These are phyloP conservation scores for Drosophila greeni DNA, from an alignment of 2,888 invertebrate species.

Conservation along the genomic window DNA sequence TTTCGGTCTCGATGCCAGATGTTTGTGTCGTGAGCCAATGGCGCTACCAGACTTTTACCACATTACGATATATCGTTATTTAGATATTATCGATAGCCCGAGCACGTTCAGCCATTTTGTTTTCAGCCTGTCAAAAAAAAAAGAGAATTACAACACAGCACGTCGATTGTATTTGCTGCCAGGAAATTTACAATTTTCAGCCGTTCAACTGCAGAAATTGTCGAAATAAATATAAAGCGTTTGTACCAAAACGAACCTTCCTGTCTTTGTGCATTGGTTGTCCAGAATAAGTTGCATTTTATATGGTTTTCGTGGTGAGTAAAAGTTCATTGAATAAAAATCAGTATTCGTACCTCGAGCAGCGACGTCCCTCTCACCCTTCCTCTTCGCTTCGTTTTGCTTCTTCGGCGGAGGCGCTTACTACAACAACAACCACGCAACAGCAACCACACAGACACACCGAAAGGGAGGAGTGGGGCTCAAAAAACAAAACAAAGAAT, in stretches of 20 bases:
- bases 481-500: conserved; percentile 1
- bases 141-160: conserved; percentile 18
- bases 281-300: conserved; percentile 64
- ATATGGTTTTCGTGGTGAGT: conserved; percentile 75
- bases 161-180: conserved; percentile 48
- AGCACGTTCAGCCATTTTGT: conserved; percentile 13
- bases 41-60: neutral
- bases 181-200: conserved; percentile 54
- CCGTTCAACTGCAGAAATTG: conserved; percentile 53
- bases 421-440: conserved; percentile 19
- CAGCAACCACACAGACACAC: conserved; percentile 20
- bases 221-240: conserved; percentile 62
- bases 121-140: conserved; percentile 9
- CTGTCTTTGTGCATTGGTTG: conserved; percentile 72
- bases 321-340: conserved; percentile 67
- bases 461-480: neutral
- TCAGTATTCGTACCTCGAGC: conserved; percentile 39
- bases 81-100: neutral
- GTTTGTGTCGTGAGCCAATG: too few relatives aligned
- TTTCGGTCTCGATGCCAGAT: too few relatives aligned
- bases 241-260: conserved; percentile 51
- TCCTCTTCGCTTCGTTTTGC: conserved; percentile 12
- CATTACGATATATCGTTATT: neutral
- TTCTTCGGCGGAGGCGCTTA: conserved; percentile 23
- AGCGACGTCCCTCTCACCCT: conserved; percentile 36